phyloP scores from a whole-genome alignment of 92 coral and sea anemone genomes.

The Bergia puertoricense region DNA sequence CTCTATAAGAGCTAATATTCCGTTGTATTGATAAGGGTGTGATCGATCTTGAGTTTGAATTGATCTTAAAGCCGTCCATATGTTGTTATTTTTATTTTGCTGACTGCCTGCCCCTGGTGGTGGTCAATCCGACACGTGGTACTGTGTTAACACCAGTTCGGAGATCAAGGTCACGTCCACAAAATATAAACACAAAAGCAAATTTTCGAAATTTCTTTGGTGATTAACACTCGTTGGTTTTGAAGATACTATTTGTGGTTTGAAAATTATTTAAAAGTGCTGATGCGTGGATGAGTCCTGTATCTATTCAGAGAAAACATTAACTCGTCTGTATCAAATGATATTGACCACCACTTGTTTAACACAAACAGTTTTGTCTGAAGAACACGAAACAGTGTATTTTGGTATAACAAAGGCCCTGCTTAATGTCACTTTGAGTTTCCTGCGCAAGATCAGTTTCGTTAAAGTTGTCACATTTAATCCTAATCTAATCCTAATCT shows the following conservation, averaged over 20 bases:
- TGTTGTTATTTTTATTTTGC: not conserved
- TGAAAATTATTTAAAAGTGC: not conserved
- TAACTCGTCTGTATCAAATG: not conserved
- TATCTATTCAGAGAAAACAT: not conserved
- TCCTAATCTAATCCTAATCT: too few species aligned
- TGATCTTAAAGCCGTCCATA: not conserved
- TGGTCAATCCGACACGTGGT: slow-evolving; percentile 15
- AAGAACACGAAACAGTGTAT: slow-evolving; percentile 10
- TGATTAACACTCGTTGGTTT: not conserved
- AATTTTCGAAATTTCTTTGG: not conserved
- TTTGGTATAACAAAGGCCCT: not conserved
- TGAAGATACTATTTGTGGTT: not conserved
- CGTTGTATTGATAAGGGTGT: not conserved
- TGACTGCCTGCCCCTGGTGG: not conserved
- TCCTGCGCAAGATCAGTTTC: not conserved
- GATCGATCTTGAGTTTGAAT: not conserved
- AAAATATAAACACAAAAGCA: slow-evolving; percentile 8
- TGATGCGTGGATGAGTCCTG: not conserved
- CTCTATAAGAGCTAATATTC: not conserved
- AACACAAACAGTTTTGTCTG: slow-evolving; percentile 12
- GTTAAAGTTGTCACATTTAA: too few species aligned
- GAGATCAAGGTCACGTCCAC: slow-evolving; percentile 16
- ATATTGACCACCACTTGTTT: not conserved
- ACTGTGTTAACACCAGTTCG: not conserved
- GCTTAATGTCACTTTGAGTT: not conserved